Percentiles rank a stretch among this genome's conserved stretches.
phyloP scores from a whole-genome alignment of 1,140 invertebrate species.

The Platyura marginata region DNA sequence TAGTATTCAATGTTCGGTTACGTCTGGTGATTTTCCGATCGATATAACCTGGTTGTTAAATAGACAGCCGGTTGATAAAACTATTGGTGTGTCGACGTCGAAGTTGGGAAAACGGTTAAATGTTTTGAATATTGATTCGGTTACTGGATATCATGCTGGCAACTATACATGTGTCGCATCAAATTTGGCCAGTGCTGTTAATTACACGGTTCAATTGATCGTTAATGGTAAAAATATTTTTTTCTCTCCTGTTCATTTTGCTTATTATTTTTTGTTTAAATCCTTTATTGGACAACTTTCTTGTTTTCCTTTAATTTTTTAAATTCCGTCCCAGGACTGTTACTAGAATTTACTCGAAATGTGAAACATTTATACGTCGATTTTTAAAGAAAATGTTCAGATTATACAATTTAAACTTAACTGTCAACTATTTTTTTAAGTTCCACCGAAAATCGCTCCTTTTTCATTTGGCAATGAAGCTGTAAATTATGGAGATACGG shows the following conservation, averaged over 20 bases:
- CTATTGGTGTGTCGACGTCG: slow-evolving; percentile 15
- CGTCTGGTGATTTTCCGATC: slow-evolving; percentile 53
- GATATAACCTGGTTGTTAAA: slow-evolving; percentile 53
- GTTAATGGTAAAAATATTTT: slow-evolving; percentile 35
- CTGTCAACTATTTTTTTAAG: slow-evolving; percentile 21
- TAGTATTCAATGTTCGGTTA: slow-evolving; percentile 47
- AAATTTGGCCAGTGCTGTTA: slow-evolving; percentile 36
- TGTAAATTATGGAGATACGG: slow-evolving; percentile 51
- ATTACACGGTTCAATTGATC: slow-evolving; percentile 30
- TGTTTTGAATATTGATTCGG: slow-evolving; percentile 31
- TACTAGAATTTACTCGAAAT: no score
- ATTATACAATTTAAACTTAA: slow-evolving; percentile 1
- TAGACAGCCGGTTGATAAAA: slow-evolving; percentile 19
- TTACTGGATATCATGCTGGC: slow-evolving; percentile 38
- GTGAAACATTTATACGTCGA: slow-evolving; percentile 6
- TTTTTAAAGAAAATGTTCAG: slow-evolving; percentile 2
- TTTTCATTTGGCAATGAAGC: slow-evolving; percentile 43
- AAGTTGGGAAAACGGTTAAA: slow-evolving; percentile 29
- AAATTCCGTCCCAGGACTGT: no score
- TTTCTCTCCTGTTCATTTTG: no score
- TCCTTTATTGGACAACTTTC: no score
- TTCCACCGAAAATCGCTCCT: slow-evolving; percentile 38
- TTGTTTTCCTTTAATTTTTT: no score
- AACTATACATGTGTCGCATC: slow-evolving; percentile 52
- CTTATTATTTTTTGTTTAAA: no score